Base-by-base conservation (phyloP, 1,140 invertebrate species). In the Heliothis subflexa region DNA sequence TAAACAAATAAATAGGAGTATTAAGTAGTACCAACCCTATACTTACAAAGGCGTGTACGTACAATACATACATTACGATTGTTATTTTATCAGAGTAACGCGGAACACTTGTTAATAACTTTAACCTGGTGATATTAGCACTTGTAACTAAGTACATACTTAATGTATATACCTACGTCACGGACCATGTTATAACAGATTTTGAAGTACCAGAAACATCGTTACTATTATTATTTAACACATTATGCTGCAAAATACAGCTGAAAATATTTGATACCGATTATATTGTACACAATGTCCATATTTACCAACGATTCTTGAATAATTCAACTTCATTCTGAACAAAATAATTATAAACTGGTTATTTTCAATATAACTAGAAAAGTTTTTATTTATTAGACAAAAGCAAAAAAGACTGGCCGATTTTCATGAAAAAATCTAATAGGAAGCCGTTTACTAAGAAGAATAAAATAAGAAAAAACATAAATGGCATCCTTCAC, bases 81-180 rank as follows among this genome's bases (percentile, higher is more conserved):
- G 71, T 73, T 73, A 61, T 61, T 73, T 73, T 73, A 49, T 61
- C 54, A 59, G 55, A 59, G 18, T 14, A 59, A 73, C 71, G 16
- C 55, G 54, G 71, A 59, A 73, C 47, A 50, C 45, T 25, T 13
- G 40, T 14, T 18, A n/a, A 52, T 47, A 28, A 14, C 33, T 25
- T 3, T 47, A 25, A 10, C 33, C 21, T 16, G 18, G 47, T 33
- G 66, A 33, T 54, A 28, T 21, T 54, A n/a, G 18, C 25, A 14
- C 16, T 18, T 71, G 14, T 71, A 33, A 47, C 2, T n/a, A 71
- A 52, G 12, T 71, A 68, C 33, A 12, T 57, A 62, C n/a, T n/a
- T n/a, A n/a, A n/a, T 62, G n/a, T 16, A 45, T 16, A 11, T 5
- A 49, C 16, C 3, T 49, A 49, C 40, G 14, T 49, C 33, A 62